Evolutionary conservation across 2,888 invertebrate species (phyloP), one percentile per base, ranked within the genome.

Genomic region (Clepsis dumicolana): DNA sequence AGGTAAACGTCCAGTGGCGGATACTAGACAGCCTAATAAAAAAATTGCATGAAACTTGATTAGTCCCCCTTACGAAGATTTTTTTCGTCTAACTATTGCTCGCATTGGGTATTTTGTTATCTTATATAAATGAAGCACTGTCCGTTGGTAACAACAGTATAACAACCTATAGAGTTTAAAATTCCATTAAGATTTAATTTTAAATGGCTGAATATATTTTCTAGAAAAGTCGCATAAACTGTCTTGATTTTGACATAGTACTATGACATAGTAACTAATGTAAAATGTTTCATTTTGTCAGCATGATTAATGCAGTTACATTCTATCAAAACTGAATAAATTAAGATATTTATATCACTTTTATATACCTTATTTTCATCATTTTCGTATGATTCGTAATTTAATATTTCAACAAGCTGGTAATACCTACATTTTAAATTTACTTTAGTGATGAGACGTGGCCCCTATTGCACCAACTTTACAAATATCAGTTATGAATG

Each of bases 281-380:
- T 78, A 79, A 83, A 78, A 76, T 75, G 77, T 81, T 74, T 85
- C 84, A 83, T 85, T 86, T 86, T 83, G 77, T 85, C 84, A 84
- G 82, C 81, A 80, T 88, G 82, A 87, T 88, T 48, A 83, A 84
- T 87, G 84, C 87, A 84, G 86, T 82, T 85, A 86, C 84, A 87
- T 87, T 79, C 83, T 87, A 85, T 87, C 83, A 80, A 85, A 87
- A 88, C 83, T 76, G 85, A 89, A 87, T 89, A 88, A 88, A 81
- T 86, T 87, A 86, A 79, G 82, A 85, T 87, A 89, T 89, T 87
- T 89, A 86, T 88, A 89, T 84, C 84, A 86, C 74, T 56, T 76
- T 70, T 38, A 60, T 61, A 64, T 60, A 54, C 59, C 61, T 64
- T 64, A 68, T 68, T 68, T 52, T 68, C 59, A 53, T 68, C 50